phyloP scores from a whole-genome alignment of 2,888 invertebrate genomes.

The Lithophane semibrunnea region DNA sequence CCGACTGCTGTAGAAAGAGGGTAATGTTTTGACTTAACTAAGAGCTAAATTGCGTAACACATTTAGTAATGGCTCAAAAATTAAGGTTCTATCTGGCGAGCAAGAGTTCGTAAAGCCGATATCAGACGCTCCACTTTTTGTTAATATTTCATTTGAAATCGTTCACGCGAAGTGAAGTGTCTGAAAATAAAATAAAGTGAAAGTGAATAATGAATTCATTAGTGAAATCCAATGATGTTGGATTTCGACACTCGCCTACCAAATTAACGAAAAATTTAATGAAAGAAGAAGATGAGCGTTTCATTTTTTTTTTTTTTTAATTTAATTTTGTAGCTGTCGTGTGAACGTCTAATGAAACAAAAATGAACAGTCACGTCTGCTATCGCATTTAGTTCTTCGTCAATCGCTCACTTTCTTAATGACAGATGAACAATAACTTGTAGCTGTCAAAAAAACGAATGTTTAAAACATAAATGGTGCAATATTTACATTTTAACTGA shows the following conservation, averaged over 20 bases:
- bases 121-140: background rate
- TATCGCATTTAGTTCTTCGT: background rate
- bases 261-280: background rate
- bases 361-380: background rate
- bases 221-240: background rate
- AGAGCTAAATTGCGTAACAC: background rate
- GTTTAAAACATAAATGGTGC: background rate
- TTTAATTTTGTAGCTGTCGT: background rate
- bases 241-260: background rate
- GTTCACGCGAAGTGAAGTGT: background rate
- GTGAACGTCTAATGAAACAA: background rate
- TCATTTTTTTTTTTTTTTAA: background rate
- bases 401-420: background rate
- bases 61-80: background rate
- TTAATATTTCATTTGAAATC: background rate
- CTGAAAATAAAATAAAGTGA: background rate
- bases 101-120: background rate
- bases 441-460: background rate
- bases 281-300: background rate
- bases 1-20: background rate
- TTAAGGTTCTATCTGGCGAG: background rate
- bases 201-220: background rate
- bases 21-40: constrained; percentile 1
- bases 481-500: background rate
- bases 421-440: too few species aligned